phyloP scores from a whole-genome alignment of 2,113 vertebrate genomes.

The Trochalopteron elliotii region DNA sequence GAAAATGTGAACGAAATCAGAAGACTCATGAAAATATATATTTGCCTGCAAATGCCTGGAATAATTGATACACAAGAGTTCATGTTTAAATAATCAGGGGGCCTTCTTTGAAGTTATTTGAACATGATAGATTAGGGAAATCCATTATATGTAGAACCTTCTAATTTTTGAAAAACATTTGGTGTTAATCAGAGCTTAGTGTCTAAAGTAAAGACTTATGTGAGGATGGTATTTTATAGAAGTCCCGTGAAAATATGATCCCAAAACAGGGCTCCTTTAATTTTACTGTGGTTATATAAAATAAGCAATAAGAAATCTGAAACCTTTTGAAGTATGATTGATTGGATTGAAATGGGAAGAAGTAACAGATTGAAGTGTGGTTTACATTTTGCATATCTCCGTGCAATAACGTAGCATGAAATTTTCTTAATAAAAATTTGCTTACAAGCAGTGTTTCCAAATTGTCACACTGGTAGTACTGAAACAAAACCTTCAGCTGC shows the following conservation, averaged over 20 bases:
- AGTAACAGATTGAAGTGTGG: background rate
- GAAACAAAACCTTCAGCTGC: background rate
- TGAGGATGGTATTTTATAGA: background rate
- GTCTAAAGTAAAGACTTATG: slow-evolving; percentile 18
- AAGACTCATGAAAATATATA: background rate
- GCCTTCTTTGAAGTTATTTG: slow-evolving; percentile 8
- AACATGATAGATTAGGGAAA: slow-evolving; percentile 8
- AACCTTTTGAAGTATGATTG: background rate
- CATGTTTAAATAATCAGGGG: background rate
- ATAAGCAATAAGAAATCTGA: background rate
- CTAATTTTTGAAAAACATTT: background rate
- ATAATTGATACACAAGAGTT: slow-evolving; percentile 1
- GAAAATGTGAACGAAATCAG: background rate
- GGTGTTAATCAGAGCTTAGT: background rate
- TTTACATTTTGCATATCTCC: background rate
- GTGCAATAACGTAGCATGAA: background rate
- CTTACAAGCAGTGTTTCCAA: background rate
- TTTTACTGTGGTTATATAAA: background rate
- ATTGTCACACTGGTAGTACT: background rate
- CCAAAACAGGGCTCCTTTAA: background rate
- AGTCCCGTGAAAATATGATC: background rate
- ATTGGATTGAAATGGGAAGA: background rate
- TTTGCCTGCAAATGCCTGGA: background rate
- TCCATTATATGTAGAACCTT: background rate
- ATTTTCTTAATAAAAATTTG: background rate